Evolutionary conservation across 2,113 vertebrate species (phyloP).

Genomic region (Corythaeola cristata): DNA sequence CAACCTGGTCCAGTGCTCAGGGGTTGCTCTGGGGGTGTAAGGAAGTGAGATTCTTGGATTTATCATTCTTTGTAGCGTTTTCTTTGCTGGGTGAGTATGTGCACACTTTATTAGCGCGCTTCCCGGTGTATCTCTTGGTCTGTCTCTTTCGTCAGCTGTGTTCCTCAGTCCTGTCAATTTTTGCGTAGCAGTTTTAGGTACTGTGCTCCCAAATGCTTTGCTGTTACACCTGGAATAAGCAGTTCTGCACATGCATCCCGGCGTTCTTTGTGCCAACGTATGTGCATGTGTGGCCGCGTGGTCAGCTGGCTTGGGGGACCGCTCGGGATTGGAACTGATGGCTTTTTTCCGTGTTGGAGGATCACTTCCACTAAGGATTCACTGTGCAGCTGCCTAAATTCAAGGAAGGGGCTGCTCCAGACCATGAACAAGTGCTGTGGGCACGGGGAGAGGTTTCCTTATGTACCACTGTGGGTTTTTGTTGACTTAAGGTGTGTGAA

Average conservation of each 20-base stretch:
- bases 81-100: background rate
- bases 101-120: fast-evolving
- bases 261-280: background rate
- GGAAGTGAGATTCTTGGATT: background rate
- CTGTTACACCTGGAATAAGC: background rate
- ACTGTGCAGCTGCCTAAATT: background rate
- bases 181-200: background rate
- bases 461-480: background rate
- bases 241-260: fast-evolving
- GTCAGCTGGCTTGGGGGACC: background rate
- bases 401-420: background rate
- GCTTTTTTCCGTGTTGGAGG: background rate
- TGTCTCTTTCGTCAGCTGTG: fast-evolving
- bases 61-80: fast-evolving
- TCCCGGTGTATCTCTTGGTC: background rate
- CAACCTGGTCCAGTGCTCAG: too few relatives aligned
- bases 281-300: background rate
- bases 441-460: background rate
- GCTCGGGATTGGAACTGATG: fast-evolving
- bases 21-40: background rate
- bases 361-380: fast-evolving
- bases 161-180: background rate
- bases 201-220: background rate
- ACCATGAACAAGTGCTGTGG: background rate
- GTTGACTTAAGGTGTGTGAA: background rate